These are phyloP conservation scores for Acyrthosiphon pisum DNA, from an alignment of 1,140 invertebrate species.

Conservation along the genomic window DNA sequence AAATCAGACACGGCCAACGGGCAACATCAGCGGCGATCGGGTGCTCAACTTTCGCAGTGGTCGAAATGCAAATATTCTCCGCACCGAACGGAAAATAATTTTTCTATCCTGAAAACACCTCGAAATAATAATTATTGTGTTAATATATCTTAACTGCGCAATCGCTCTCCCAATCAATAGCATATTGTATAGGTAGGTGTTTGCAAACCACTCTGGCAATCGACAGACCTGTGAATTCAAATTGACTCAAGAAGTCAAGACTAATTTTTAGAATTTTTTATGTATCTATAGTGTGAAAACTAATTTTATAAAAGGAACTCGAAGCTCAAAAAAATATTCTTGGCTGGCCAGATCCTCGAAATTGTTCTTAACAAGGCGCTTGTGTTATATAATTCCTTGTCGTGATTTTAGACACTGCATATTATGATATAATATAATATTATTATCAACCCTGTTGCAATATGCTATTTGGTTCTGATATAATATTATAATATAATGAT, in stretches of 20 bases:
- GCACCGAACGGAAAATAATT: not conserved
- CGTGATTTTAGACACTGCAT: not conserved
- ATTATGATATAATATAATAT: too few relatives aligned
- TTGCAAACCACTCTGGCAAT: not conserved
- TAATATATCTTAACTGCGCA: not conserved
- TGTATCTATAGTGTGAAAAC: not conserved
- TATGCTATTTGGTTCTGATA: too few relatives aligned
- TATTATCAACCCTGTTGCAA: too few relatives aligned
- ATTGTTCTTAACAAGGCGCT: not conserved
- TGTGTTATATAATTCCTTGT: not conserved
- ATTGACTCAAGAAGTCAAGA: not conserved
- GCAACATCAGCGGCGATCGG: not conserved
- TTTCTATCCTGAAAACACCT: not conserved
- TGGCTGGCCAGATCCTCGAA: not conserved
- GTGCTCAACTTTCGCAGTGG: constrained; percentile 36
- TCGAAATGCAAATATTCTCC: not conserved
- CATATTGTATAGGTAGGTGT: too few relatives aligned
- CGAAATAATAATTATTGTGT: not conserved
- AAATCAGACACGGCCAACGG: constrained; percentile 30
- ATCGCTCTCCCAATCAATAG: not conserved
- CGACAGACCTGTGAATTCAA: not conserved
- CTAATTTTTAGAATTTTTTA: not conserved
- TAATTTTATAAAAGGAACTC: not conserved
- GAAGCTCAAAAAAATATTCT: not conserved
- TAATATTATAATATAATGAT: too few relatives aligned